phyloP scores from a whole-genome alignment of 2,888 invertebrate species.

The Amiota mariae region DNA sequence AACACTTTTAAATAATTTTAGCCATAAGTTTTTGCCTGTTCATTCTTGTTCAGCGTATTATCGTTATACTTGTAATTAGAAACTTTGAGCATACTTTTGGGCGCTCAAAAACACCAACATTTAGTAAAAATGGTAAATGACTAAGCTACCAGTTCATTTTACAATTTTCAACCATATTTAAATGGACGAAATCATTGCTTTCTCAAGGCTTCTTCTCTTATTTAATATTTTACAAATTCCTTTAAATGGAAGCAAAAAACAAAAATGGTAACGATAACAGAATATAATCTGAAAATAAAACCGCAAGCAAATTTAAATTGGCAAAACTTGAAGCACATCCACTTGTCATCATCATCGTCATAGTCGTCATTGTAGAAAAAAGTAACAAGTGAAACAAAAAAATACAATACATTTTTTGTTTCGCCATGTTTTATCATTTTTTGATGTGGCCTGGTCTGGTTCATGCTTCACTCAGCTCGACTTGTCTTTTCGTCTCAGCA shows the following conservation, averaged over 20 bases:
- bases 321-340: too few relatives aligned
- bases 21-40: conserved; percentile 6
- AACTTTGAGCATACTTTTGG: conserved; percentile 10
- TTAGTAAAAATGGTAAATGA: too few relatives aligned
- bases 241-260: too few relatives aligned
- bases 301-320: neutral
- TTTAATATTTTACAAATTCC: conserved; percentile 1
- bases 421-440: neutral
- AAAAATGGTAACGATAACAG: too few relatives aligned
- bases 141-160: neutral
- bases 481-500: too few relatives aligned
- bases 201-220: neutral
- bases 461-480: too few relatives aligned
- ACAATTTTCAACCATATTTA: neutral
- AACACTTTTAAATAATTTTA: conserved; percentile 12
- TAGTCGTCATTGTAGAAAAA: neutral
- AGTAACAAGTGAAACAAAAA: conserved; percentile 5
- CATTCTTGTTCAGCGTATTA: conserved; percentile 15
- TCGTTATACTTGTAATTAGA: conserved; percentile 10
- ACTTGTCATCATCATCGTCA: too few relatives aligned
- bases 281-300: too few relatives aligned
- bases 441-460: neutral
- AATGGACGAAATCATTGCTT: conserved; percentile 14
- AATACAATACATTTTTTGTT: neutral
- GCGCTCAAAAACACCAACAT: neutral